phyloP scores from a whole-genome alignment of 2,888 invertebrate species.

The Pinctada fucata region DNA sequence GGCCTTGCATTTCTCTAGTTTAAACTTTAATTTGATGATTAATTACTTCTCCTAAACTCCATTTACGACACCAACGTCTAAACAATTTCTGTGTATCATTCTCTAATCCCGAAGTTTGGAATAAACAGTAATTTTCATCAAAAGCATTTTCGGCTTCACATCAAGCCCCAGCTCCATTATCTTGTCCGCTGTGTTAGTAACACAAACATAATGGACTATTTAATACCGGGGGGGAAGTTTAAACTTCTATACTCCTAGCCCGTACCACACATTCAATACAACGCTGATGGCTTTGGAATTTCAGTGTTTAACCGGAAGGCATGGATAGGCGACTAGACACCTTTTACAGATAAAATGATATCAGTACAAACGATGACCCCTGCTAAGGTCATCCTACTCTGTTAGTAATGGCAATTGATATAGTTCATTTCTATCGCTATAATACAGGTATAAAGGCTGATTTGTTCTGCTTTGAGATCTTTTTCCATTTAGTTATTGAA shows the following conservation, averaged over 20 bases:
- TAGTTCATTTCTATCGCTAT: too few relatives aligned
- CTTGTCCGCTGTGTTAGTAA: background rate
- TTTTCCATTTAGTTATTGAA: too few relatives aligned
- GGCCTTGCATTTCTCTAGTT: too few relatives aligned
- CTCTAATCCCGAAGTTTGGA: background rate
- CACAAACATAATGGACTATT: background rate
- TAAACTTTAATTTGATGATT: too few relatives aligned
- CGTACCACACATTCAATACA: too few relatives aligned
- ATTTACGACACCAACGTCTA: background rate
- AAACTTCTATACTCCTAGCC: too few relatives aligned
- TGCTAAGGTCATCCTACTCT: too few relatives aligned
- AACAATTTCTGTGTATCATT: background rate
- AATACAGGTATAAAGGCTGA: too few relatives aligned
- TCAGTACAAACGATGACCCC: background rate
- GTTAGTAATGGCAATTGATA: too few relatives aligned
- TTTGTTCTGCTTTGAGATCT: too few relatives aligned
- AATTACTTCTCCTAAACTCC: too few relatives aligned
- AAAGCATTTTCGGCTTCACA: background rate
- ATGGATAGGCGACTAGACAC: background rate
- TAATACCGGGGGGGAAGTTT: background rate
- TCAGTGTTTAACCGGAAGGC: background rate
- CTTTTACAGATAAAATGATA: background rate
- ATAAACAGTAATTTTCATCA: conserved; percentile 3
- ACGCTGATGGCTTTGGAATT: background rate
- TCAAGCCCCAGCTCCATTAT: background rate